Conservation (phyloP, 2,888 invertebrate genomes). For the Tenthredo amoena region DNA sequence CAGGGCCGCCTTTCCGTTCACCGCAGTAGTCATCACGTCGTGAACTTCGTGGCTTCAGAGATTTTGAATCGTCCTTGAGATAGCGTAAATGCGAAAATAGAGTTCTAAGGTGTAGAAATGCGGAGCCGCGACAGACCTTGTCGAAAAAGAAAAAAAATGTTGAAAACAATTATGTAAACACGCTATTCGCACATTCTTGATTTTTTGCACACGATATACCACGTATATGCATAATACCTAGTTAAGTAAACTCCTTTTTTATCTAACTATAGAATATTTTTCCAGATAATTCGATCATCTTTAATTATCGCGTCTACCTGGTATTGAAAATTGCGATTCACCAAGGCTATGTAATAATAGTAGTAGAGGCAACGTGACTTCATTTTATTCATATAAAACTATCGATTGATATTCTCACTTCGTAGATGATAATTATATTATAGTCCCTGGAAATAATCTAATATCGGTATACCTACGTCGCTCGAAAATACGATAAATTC, state of each 20-base stretch:
- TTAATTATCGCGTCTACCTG: not conserved
- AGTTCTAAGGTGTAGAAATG: not conserved
- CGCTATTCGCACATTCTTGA: not conserved
- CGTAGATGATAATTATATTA: not conserved
- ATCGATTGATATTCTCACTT: not conserved
- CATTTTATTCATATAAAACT: not conserved
- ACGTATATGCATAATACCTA: not conserved
- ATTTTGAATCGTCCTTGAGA: not conserved
- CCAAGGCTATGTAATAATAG: not conserved
- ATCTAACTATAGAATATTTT: not conserved
- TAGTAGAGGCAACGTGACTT: not conserved
- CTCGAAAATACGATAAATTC: not conserved
- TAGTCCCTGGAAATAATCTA: not conserved
- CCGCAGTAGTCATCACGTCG: slow-evolving; percentile 15
- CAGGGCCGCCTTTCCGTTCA: slow-evolving; percentile 60
- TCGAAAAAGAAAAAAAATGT: not conserved
- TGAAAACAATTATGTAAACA: not conserved
- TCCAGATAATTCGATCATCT: not conserved
- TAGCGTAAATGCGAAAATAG: not conserved
- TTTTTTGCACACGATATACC: not conserved
- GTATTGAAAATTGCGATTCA: not conserved
- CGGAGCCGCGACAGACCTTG: not conserved
- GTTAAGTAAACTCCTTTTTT: not conserved
- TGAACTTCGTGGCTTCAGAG: not conserved
- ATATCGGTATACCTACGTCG: not conserved